These are phyloP conservation scores for Heliconius ismenius DNA, from an alignment of 2,888 invertebrate genomes.

Conservation along the genomic window DNA sequence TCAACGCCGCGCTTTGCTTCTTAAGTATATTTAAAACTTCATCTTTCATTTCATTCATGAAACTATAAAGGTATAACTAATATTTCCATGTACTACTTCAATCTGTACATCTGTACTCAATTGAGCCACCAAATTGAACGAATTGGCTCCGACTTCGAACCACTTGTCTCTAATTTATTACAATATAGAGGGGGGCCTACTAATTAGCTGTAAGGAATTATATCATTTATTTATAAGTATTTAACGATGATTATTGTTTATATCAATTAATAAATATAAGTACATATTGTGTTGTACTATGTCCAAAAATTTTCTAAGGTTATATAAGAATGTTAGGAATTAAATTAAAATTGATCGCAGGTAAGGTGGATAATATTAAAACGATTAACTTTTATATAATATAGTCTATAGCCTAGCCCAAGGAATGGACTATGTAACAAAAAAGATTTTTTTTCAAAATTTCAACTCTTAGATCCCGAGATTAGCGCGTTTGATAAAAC, in stretches of 20 bases:
- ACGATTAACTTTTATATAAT: neutral
- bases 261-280: neutral
- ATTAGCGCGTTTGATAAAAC: neutral
- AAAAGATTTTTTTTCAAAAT: neutral
- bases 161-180: slow-evolving; percentile 52
- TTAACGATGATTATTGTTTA: slow-evolving; percentile 2
- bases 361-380: too few relatives aligned
- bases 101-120: slow-evolving; percentile 50
- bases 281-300: too few relatives aligned
- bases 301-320: too few relatives aligned
- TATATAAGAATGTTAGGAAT: neutral
- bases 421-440: neutral
- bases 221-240: neutral
- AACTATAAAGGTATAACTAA: neutral
- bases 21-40: neutral
- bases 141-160: slow-evolving; percentile 48
- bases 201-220: slow-evolving; percentile 7
- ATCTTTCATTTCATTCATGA: neutral
- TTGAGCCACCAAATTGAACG: slow-evolving; percentile 51
- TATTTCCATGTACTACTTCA: slow-evolving; percentile 41
- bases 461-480: neutral
- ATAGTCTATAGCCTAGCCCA: neutral
- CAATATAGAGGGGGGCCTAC: slow-evolving; percentile 32
- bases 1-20: neutral
- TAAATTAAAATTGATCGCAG: neutral